Conservation (phyloP, 2,113 vertebrate genomes). For the Platycercus adscitus region DNA sequence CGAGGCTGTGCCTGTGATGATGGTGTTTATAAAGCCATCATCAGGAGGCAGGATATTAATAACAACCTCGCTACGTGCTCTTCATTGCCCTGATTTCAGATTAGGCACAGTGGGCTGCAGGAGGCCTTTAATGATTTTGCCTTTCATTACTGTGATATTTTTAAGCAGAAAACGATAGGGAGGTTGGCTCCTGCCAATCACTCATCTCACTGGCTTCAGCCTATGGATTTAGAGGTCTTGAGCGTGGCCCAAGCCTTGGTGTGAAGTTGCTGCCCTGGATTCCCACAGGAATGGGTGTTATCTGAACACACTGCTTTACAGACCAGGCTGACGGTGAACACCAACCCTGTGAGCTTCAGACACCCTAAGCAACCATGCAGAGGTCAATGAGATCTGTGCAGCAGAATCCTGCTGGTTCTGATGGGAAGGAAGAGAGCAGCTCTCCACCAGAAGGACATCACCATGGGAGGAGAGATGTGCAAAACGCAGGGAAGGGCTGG, state of each 20-base stretch:
- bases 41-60: neutral
- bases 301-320: neutral
- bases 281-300: neutral
- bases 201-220: neutral
- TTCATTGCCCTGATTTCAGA: neutral
- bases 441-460: neutral
- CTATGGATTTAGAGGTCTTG: neutral
- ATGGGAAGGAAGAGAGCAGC: neutral
- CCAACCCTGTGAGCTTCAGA: neutral
- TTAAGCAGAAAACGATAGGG: neutral
- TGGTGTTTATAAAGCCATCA: constrained; percentile 5
- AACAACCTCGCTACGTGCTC: neutral
- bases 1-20: neutral
- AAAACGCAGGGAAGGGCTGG: neutral
- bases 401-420: neutral
- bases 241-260: rapidly evolving
- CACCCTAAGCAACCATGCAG: neutral
- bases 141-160: neutral
- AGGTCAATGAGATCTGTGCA: neutral
- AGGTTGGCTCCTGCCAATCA: neutral
- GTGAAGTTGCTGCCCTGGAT: neutral
- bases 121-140: neutral
- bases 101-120: neutral
- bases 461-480: neutral
- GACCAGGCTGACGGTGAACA: neutral